These are phyloP conservation scores for Florisuga fusca DNA, from an alignment of 2,797 vertebrate species.

Conservation along the genomic window DNA sequence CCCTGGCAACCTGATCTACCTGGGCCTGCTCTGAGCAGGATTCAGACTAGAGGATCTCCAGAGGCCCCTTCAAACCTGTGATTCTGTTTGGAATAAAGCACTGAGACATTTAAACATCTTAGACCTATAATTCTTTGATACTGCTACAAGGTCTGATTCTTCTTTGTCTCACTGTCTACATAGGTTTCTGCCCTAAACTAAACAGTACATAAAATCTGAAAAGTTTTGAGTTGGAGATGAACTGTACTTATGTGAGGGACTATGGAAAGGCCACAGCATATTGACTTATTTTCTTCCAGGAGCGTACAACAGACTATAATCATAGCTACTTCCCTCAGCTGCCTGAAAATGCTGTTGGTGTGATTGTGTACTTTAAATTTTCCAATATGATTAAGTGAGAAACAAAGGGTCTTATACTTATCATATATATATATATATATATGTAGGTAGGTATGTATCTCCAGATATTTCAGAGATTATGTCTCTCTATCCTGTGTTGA, in stretches of 20 bases:
- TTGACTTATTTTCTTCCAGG: not conserved
- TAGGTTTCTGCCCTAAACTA: not conserved
- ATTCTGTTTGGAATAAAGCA: not conserved
- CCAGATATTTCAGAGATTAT: not conserved
- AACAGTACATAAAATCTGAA: not conserved
- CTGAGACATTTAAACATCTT: not conserved
- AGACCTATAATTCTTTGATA: not conserved
- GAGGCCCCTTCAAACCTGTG: not conserved
- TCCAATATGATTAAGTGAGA: not conserved
- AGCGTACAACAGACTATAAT: not conserved
- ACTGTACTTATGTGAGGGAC: not conserved
- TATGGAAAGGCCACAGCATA: not conserved
- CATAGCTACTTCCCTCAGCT: not conserved
- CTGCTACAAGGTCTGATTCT: not conserved
- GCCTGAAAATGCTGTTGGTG: not conserved
- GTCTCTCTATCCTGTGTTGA: not conserved
- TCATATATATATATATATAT: too few relatives aligned
- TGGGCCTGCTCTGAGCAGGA: not conserved
- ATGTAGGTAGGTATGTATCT: not conserved
- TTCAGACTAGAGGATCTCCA: not conserved
- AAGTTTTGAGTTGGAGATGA: not conserved
- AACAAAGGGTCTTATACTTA: not conserved
- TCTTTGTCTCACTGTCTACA: not conserved
- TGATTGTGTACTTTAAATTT: not conserved
- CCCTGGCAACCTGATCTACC: not conserved